Evolutionary conservation across 2,797 vertebrate species (phyloP).

Genomic region (Notoglanidium macrostoma): DNA sequence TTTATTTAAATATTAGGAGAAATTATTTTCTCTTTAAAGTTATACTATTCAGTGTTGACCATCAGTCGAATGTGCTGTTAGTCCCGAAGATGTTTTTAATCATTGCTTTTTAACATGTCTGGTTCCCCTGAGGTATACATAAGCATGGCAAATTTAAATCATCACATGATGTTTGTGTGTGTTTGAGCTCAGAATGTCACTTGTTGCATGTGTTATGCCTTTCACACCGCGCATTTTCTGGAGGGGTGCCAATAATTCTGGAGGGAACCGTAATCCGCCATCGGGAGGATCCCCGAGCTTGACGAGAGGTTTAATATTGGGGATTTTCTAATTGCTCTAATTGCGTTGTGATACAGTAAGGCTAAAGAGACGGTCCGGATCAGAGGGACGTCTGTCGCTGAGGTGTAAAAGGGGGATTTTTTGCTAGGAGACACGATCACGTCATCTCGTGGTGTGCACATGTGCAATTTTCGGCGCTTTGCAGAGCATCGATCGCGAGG

Average conservation of each 20-base stretch:
- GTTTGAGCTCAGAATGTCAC: background rate
- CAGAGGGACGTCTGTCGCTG: background rate
- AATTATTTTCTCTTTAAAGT: background rate
- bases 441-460: slow-evolving; percentile 66
- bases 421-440: background rate
- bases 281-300: background rate
- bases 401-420: background rate
- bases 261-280: background rate
- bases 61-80: background rate
- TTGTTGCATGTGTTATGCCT: background rate
- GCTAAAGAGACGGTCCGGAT: background rate
- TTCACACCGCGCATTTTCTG: background rate
- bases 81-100: background rate
- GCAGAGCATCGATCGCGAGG: slow-evolving; percentile 74
- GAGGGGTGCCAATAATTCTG: background rate
- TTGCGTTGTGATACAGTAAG: background rate
- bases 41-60: background rate
- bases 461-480: slow-evolving; percentile 44
- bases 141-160: too few species aligned
- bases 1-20: background rate
- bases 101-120: background rate
- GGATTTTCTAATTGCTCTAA: background rate
- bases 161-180: too few species aligned
- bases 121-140: background rate
- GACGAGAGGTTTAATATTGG: slow-evolving; percentile 3